These are phyloP conservation scores for Micoletzkya japonica DNA, from an alignment of 2,888 invertebrate species.

Conservation along the genomic window DNA sequence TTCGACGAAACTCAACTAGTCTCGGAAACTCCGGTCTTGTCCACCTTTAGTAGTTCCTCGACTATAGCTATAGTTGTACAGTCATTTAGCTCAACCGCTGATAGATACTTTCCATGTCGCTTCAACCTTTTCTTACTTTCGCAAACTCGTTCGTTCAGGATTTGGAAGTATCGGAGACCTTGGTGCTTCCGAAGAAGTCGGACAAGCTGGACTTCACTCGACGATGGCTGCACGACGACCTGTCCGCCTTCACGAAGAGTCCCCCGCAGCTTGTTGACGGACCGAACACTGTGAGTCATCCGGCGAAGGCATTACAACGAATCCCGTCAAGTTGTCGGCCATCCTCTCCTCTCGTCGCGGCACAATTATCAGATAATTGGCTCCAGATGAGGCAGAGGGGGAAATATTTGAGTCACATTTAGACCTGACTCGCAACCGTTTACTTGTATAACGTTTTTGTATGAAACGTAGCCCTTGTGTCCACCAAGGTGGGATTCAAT, in stretches of 20 bases:
- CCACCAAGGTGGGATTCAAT: neutral
- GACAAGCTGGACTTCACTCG: conserved; percentile 62
- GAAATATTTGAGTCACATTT: neutral
- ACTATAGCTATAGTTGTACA: neutral
- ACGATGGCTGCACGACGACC: conserved; percentile 58
- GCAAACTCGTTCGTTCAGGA: conserved; percentile 27
- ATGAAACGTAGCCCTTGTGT: neutral
- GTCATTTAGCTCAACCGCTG: neutral
- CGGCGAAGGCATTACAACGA: no score
- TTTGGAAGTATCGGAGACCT: conserved; percentile 55
- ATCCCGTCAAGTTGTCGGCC: no score
- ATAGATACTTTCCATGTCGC: no score
- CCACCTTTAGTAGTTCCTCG: no score
- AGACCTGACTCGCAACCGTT: no score
- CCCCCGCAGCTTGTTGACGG: conserved; percentile 39
- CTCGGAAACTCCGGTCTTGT: no score
- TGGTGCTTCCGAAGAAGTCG: conserved; percentile 55
- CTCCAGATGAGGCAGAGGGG: no score
- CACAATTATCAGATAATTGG: no score
- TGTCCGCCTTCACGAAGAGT: conserved; percentile 41
- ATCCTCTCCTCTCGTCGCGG: no score
- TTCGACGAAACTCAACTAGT: no score
- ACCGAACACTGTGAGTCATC: conserved; percentile 39
- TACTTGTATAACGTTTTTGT: no score
- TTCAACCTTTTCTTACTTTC: neutral